Evolutionary conservation across 1,140 invertebrate genomes (phyloP), one percentile per base, ranked within the genome.

Genomic region (Trissolcus basalis): DNA sequence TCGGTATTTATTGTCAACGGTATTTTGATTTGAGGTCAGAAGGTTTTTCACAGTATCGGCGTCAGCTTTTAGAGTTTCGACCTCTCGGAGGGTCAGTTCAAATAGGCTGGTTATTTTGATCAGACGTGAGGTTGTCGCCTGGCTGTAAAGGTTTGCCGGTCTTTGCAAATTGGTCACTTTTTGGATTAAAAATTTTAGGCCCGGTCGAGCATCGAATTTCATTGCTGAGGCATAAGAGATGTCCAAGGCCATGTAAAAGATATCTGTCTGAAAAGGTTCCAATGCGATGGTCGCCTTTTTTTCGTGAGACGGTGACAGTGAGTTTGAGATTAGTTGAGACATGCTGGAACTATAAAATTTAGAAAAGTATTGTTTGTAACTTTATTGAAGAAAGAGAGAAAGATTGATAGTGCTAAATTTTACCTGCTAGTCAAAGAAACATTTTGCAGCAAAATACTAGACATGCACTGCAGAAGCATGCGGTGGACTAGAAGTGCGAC

Each of bases 131-230:
- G 95, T 94, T 19, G 95, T 95, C n/a, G 96, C 95, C 87, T 97
- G 96, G 67, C 94, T 94, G 82, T 97, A 98, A 12, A 97, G 86
- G 89, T 98, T 98, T 0, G 96, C 96, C 9, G 96, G 95, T 77
- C 95, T 92, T 39, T 94, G 93, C 56, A 96, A 90, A 79, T 94
- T 94, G 0, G 94, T 95, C 0, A 98, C 96, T 90, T 97, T 98
- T 86, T 98, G 96, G 45, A 97, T 92, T 4, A 98, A 90, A 84
- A 98, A 97, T 85, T 98, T 98, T 6, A 98, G 87, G 0, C 96
- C 96, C 0, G 96, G 96, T 13, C 96, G 91, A 6, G 91, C 90
- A 84, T 98, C 96, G 85, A 98, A 97, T 78, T 95, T 94, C 79
- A 93, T 90, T 0, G 96, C 93, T 35, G 94, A 90, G 13, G 90